Evolutionary conservation across 1,140 invertebrate species (phyloP), one percentile per base, ranked within the genome.

Genomic region (Spodoptera litura): DNA sequence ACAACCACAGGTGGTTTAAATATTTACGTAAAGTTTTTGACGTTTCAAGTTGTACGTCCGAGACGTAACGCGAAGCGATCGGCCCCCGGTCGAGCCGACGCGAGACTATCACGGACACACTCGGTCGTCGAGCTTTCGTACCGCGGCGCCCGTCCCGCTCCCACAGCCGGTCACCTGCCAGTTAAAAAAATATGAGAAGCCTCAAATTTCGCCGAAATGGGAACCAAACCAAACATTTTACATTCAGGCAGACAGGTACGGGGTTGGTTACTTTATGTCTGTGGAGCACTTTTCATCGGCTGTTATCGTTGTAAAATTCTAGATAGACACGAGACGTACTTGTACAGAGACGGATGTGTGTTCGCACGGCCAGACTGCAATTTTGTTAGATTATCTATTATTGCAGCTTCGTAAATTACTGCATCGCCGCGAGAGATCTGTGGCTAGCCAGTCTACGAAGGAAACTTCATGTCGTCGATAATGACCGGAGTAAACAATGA

Each of bases 141-240:
- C 66, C 81, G 80, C 76, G 78, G 58, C 70, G 72, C 53, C 86
- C 87, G 85, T 91, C 91, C 87, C 86, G 84, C 91, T 91, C 89
- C 78, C 87, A 80, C 90, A 87, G 83, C 83, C 88, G 88, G 84
- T 91, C 90, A 91, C 92, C 90, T 92, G 91, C 88, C 84, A 81
- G 75, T 73, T 86, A 90, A 91, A 92, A 93, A 93, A 91, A 88
- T 87, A 66, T 58, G 81, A 88, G 89, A 88, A 89, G 89, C 87
- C 87, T 88, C 83, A 89, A 83, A 90, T 92, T 93, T 92, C 91
- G 89, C 78, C 89, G 91, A 93, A 93, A 91, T 87, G 85, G 85
- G 82, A 91, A 85, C 87, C 86, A 85, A 88, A 88, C 81, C 80
- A 89, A 88, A 90, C 81, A 86, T 83, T 84, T 80, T 86, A 87